Base-by-base conservation (phyloP, 2,113 vertebrate genomes). In the Orycteropus afer region DNA sequence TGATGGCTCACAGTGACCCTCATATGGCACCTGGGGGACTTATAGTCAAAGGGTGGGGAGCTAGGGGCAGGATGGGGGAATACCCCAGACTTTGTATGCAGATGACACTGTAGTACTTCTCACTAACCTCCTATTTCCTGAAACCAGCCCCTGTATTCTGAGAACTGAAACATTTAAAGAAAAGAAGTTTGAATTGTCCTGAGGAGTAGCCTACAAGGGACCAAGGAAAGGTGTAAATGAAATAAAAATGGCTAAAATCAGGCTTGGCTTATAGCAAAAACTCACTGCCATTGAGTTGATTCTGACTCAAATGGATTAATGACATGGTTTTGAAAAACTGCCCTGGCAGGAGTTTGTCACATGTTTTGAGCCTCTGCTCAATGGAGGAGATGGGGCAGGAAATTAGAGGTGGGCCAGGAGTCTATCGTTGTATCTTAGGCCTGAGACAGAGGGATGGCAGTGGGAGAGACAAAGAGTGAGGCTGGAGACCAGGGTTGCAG, bases 1-100 rank as follows among this genome's bases (percentile, higher is more conserved):
- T n/a, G 22, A 0, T 6, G n/a, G 45, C 29, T 69, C 40, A 27
- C n/a, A 42, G 37, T 2, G 2, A 13, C n/a, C 8, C 32, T 55
- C 1, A 0, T 0, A 4, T 55, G 45, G 37, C 8, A 29, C 23
- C 42, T 23, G 8, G 27, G 47, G 23, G 8, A 42, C 29, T 7
- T 0, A 0, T 18, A 61, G 51, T 53, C 2, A 22, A 71, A 2
- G 8, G 29, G 47, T 11, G 1, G 55, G 85, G 53, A 74, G 25
- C n/a, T n/a, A 22, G 53, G 27, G 18, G 14, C 1, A 3, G 14
- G n/a, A 6, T 3, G 67, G n/a, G 37, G 5, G 40, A 61, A 40
- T 3, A 11, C 55, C 27, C 29, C 40, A 53, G 53, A 61, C 69
- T 29, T n/a, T 71, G 32, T 79, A 47, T 67, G 49, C 18, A 18